Percentiles rank a stretch among this genome's conserved stretches.
These are phyloP conservation scores for Passer domesticus DNA, from an alignment of 2,113 vertebrate species.

Conservation along the genomic window DNA sequence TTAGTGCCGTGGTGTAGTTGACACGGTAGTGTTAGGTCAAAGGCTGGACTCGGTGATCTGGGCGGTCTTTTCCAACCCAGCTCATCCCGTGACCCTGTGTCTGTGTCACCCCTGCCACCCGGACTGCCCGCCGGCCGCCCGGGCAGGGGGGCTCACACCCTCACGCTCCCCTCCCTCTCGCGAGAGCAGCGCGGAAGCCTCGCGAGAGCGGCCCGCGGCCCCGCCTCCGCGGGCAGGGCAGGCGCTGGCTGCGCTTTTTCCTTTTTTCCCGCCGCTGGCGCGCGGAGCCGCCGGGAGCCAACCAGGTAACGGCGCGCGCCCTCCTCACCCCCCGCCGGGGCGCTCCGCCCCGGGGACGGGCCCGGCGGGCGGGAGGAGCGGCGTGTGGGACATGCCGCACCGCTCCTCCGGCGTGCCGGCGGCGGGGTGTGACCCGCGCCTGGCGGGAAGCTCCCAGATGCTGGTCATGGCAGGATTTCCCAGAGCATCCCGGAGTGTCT, in stretches of 20 bases:
- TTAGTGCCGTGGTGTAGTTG: too few species aligned
- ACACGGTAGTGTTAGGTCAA: fast-evolving
- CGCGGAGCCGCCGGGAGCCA: not conserved
- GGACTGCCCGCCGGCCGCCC: fast-evolving
- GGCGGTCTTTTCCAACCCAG: not conserved
- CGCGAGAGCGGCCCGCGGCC: not conserved
- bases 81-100: fast-evolving
- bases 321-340: not conserved
- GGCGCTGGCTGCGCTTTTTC: not conserved
- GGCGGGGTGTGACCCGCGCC: not conserved
- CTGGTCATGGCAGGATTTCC: not conserved
- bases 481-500: not conserved
- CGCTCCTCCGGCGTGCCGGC: not conserved
- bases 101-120: fast-evolving
- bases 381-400: not conserved
- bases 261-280: not conserved
- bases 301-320: conserved; percentile 33
- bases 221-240: not conserved
- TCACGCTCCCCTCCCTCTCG: not conserved
- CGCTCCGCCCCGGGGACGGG: not conserved
- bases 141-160: fast-evolving
- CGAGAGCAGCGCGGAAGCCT: not conserved
- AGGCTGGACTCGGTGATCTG: too few species aligned
- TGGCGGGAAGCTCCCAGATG: not conserved
- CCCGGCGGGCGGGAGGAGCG: not conserved